Base-by-base conservation (phyloP, 2,888 invertebrate species). In the Caenorhabditis angaria region DNA sequence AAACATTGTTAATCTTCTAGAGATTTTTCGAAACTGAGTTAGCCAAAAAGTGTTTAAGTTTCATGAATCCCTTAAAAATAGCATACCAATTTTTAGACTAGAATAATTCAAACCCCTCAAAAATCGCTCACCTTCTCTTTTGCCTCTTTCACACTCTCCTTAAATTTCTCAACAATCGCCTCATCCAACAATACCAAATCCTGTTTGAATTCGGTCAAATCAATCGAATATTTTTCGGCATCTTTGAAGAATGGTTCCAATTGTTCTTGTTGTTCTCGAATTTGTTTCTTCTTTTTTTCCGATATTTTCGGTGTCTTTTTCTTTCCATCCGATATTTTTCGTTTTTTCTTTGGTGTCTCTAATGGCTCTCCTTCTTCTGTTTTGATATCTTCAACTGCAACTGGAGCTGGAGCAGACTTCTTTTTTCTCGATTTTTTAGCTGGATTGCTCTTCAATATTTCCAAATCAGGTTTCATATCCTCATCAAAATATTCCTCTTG, bases 211-310 rank as follows among this genome's bases (percentile, higher is more conserved):
- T 61, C 59, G 0, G 55, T 4, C 12, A 80, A 50, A 22, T 78
- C 75, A n/a, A 80, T 73, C 29, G 68, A 65, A 0, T 78, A 59
- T 20, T 72, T 68, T 10, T 57, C 54, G 0, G 82, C 82, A 10
- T 69, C 66, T n/a, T 70, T 71, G 61, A 84, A 80, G 28, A 70
- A 67, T 20, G 63, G 62, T 32, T 61, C 64, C 48, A 84, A 59
- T 41, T 83, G 80, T 25, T 63, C 74, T 41, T 84, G 84, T 58
- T 84, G 84, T 1, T 71, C 65, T 6, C 47, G 61, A 35, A 84
- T 83, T 71, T 70, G 54, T 6, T 62, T 64, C 41, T 62, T 51
- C 56, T 72, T 72, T 62, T 69, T 68, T 51, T 68, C 68, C 32
- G 62, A 58, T 53, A 69, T 58, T 25, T 47, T 58, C 12, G 56